A percentile compares a stretch with the other conserved stretches of the same genome.
Conservation (phyloP, 1,140 invertebrate genomes). For the Polypedilum pembai region DNA sequence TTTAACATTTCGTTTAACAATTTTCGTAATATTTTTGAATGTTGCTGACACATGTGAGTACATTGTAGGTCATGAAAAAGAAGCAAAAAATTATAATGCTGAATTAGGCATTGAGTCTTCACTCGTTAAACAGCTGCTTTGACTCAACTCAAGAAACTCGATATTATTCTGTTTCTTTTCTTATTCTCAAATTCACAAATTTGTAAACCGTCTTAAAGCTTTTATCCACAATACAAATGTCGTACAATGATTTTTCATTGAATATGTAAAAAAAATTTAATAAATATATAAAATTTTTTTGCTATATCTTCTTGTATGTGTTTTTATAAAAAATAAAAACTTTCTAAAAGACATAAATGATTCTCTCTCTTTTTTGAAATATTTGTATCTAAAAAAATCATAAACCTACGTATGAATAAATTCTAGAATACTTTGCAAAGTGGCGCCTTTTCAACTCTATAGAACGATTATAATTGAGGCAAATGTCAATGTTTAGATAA, state of each 20-base stretch:
- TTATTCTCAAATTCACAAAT: neutral
- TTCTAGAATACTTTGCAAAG: too few species aligned
- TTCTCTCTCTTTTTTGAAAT: too few species aligned
- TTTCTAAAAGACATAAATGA: too few species aligned
- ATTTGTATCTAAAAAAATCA: too few species aligned
- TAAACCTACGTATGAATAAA: too few species aligned
- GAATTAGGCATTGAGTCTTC: neutral
- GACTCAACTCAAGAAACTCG: neutral
- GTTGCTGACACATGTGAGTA: neutral
- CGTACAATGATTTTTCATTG: too few species aligned
- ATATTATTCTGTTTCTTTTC: neutral
- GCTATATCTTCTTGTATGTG: too few species aligned
- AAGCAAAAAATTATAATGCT: neutral
- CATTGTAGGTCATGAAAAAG: neutral
- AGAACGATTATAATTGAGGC: neutral
- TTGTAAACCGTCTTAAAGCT: neutral
- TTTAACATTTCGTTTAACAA: neutral
- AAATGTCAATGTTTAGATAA: slow-evolving; percentile 7
- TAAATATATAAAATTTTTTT: too few species aligned
- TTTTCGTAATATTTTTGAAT: neutral
- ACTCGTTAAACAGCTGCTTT: neutral
- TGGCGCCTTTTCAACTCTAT: too few species aligned
- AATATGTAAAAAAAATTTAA: too few species aligned
- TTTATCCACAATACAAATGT: too few species aligned
- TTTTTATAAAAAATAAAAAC: too few species aligned